Evolutionary conservation across 2,797 vertebrate genomes (phyloP).

Genomic region (Aselliscus stoliczkanus): DNA sequence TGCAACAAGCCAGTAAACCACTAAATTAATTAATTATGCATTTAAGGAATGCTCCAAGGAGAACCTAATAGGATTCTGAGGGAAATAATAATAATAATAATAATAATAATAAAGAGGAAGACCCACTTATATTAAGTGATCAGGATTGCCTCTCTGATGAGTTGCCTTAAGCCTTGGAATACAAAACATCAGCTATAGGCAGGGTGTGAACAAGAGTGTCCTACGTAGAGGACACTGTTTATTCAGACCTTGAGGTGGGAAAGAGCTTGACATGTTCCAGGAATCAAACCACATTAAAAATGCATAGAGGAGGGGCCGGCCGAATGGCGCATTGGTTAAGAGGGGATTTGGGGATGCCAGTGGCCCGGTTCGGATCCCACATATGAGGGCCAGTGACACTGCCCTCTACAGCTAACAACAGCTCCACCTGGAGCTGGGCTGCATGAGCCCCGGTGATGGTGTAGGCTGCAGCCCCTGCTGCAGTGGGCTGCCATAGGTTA

Average conservation of each 20-base stretch:
- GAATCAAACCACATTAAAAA: neutral
- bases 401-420: too few relatives aligned
- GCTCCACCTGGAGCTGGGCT: too few relatives aligned
- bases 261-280: neutral
- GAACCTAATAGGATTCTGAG: neutral
- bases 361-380: too few relatives aligned
- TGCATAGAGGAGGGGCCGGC: too few relatives aligned
- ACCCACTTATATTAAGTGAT: neutral
- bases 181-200: neutral
- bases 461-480: too few relatives aligned
- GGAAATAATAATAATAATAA: neutral
- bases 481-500: too few relatives aligned
- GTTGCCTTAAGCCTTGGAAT: neutral
- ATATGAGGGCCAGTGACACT: too few relatives aligned
- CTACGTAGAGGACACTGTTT: neutral
- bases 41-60: neutral
- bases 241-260: neutral
- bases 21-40: neutral
- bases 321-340: too few relatives aligned
- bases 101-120: neutral
- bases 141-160: neutral
- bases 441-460: too few relatives aligned
- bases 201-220: neutral
- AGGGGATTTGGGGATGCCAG: too few relatives aligned
- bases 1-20: neutral